Conservation (phyloP, 2,113 vertebrate genomes). For the Brachyhypopomus gauderio region DNA sequence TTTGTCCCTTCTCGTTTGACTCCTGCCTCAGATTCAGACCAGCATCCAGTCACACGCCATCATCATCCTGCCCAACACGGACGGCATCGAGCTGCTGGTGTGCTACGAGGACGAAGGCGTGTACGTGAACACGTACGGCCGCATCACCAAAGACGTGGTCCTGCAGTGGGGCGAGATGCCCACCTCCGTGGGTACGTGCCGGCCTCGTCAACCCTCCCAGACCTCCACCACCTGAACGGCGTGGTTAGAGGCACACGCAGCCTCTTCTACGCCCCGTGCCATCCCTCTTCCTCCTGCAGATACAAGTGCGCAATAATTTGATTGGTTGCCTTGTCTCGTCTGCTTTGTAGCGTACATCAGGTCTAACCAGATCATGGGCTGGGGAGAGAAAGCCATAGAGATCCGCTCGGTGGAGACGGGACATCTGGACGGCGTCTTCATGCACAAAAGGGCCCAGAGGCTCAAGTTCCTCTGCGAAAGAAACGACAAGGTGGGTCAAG, state of each 20-base stretch:
- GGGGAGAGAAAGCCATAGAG: conserved; percentile 95
- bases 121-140: conserved; percentile 91
- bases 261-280: too few species aligned
- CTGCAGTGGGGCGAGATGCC: conserved; percentile 96
- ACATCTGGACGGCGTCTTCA: conserved; percentile 90
- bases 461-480: conserved; percentile 95
- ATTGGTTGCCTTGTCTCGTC: neutral
- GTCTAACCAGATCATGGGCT: conserved; percentile 95
- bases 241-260: neutral
- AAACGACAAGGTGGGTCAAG: conserved; percentile 88
- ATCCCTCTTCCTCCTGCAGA: too few species aligned
- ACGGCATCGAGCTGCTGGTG: conserved; percentile 90
- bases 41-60: conserved; percentile 89
- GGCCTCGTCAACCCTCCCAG: neutral
- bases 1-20: neutral
- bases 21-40: conserved; percentile 79
- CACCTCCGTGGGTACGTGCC: conserved; percentile 84
- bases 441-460: conserved; percentile 95
- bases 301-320: neutral
- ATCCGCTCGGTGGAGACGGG: conserved; percentile 85
- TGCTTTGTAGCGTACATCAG: conserved; percentile 85
- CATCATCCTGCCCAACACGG: conserved; percentile 90
- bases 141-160: conserved; percentile 92
- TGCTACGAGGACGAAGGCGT: conserved; percentile 93
- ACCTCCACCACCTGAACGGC: too few species aligned